Percentiles rank a stretch among this genome's conserved stretches.
Evolutionary conservation across 2,797 vertebrate species (phyloP).

Genomic region (Melanotaenia pygmaea): DNA sequence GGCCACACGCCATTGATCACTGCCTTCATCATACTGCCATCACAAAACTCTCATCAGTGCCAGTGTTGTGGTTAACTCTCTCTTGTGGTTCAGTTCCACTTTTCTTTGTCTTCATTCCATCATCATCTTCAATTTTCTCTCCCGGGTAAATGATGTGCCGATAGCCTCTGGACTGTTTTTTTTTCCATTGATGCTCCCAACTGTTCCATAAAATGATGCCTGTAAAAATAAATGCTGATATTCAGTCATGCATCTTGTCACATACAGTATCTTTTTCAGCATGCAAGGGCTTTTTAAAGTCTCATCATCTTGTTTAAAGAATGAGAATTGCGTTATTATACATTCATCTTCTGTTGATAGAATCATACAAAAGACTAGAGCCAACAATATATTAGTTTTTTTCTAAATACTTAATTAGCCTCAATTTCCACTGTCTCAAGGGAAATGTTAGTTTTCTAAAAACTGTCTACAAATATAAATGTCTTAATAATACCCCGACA

Average conservation of each 20-base stretch:
- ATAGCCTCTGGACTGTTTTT: slow-evolving; percentile 18
- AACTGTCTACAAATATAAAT: background rate
- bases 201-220: background rate
- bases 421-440: fast-evolving
- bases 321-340: fast-evolving
- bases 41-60: slow-evolving; percentile 56
- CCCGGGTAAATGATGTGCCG: background rate
- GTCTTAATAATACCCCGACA: background rate
- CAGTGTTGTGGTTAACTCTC: slow-evolving; percentile 36
- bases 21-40: slow-evolving; percentile 53
- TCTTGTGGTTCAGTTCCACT: slow-evolving; percentile 49
- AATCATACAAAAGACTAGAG: background rate
- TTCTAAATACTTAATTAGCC: background rate
- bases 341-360: background rate
- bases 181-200: background rate
- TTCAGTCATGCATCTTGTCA: background rate
- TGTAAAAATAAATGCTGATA: slow-evolving; percentile 1
- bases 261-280: background rate
- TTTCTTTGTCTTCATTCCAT: slow-evolving; percentile 30
- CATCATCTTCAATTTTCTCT: slow-evolving; percentile 14
- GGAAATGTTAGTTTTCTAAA: background rate
- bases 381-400: background rate
- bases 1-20: slow-evolving; percentile 71
- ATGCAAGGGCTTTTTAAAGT: background rate
- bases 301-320: background rate